Evolutionary conservation across 2,797 vertebrate species (phyloP), one percentile per base, ranked within the genome.

Genomic region (Micrastur ruficollis): DNA sequence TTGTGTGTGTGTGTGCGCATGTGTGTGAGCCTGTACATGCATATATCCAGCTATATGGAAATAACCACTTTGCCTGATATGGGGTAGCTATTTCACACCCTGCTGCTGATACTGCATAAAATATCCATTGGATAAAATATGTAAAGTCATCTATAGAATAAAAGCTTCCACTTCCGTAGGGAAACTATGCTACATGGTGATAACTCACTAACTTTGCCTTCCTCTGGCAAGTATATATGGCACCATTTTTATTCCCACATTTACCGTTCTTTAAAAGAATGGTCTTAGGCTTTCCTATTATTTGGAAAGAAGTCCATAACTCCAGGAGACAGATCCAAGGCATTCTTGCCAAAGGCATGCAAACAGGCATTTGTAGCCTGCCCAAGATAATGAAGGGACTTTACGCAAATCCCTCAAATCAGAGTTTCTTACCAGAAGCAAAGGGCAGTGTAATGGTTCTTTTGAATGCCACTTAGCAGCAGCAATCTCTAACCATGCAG

Each of bases 1-100:
- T 1, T 5, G 8, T 23, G 18, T 1, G 0, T 21, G n/a, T 31
- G 27, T 6, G 27, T 25, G n/a, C 26, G n/a, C 26, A n/a, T 1
- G 2, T 15, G 49, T 26, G n/a, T 36, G 47, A 52, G n/a, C 20
- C 14, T 23, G 10, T 15, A 63, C 23, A 1, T 16, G 21, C 49
- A 18, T 26, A 49, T 12, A 34, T 14, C 31, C 52, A 58, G 23
- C 32, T 36, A 40, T 3, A 27, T 2, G 6, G 75, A 52, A 90
- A 89, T 12, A 74, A 2, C 26, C 0, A 3, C 26, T 71, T 47
- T 27, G 32, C 29, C 68, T 31, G n/a, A 79, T n/a, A 50, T 1
- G 58, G 3, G 16, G 16, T 29, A 8, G 47, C 14, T 61, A 46
- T 68, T 90, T 61, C 49, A 65, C 26, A 59, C 29, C 5, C 34